A percentile compares a stretch with the other conserved stretches of the same genome.
These are phyloP conservation scores for Cryptomyrus ogoouensis DNA, from an alignment of 2,113 vertebrate genomes.

Conservation along the genomic window DNA sequence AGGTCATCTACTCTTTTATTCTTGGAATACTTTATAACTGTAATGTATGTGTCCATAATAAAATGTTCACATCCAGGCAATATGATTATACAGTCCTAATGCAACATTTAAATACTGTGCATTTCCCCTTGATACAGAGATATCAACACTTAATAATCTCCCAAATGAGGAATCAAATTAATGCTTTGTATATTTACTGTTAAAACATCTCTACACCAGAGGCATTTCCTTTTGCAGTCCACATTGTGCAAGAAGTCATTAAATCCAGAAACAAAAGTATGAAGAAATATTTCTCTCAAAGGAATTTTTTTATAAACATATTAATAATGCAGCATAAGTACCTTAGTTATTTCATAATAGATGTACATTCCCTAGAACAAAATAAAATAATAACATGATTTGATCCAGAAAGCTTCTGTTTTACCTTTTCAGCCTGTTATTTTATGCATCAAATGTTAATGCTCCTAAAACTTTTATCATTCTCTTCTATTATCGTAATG, in stretches of 20 bases:
- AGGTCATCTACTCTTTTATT: not conserved
- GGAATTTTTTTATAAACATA: conserved; percentile 43
- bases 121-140: not conserved
- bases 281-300: conserved; percentile 21
- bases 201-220: not conserved
- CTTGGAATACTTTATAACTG: not conserved
- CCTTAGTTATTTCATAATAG: conserved; percentile 41
- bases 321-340: conserved; percentile 50
- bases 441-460: conserved; percentile 66
- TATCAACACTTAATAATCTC: not conserved
- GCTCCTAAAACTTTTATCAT: conserved; percentile 63
- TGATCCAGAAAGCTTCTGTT: conserved; percentile 37
- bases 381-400: conserved; percentile 28
- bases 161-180: conserved; percentile 7
- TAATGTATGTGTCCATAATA: no score
- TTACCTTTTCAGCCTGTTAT: conserved; percentile 46
- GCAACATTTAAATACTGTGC: not conserved
- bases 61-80: not conserved
- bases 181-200: not conserved
- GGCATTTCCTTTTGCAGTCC: not conserved
- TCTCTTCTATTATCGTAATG: conserved; percentile 61
- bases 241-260: not conserved
- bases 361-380: conserved; percentile 42
- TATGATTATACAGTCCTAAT: not conserved
- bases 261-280: not conserved